phyloP scores from a whole-genome alignment of 2,888 invertebrate species.

The Acleris emargana region DNA sequence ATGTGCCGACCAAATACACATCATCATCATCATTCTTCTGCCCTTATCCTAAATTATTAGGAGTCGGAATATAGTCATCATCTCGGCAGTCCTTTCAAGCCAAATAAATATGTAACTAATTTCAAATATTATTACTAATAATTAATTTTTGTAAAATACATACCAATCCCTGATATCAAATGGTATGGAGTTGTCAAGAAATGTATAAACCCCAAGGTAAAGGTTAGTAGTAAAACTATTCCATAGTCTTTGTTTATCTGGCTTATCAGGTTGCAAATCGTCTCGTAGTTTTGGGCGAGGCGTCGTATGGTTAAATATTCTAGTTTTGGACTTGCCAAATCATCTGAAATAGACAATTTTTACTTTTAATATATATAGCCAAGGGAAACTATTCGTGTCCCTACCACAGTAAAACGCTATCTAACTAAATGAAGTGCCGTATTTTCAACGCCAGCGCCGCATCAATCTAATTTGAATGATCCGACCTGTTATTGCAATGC shows the following conservation, averaged over 20 bases:
- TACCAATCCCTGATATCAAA: conserved; percentile 4
- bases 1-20: not conserved
- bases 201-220: conserved; percentile 2
- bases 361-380: no score
- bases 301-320: conserved; percentile 6
- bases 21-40: no score
- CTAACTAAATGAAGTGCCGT: no score
- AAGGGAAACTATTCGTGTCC: no score
- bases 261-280: conserved; percentile 8
- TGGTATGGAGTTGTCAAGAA: conserved; percentile 6
- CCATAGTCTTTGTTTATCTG: conserved; percentile 6
- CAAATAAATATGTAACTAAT: not conserved
- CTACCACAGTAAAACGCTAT: no score
- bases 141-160: conserved; percentile 3
- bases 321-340: conserved; percentile 3
- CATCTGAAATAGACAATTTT: not conserved
- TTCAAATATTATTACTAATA: no score
- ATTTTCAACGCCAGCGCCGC: no score
- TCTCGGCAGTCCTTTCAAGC: no score
- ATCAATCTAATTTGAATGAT: no score
- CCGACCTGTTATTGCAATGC: no score
- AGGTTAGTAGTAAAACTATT: conserved; percentile 1
- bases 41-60: no score
- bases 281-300: conserved; percentile 13
- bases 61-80: no score